These are phyloP conservation scores for Lepidochrysops patricia DNA, from an alignment of 2,888 invertebrate genomes.

Conservation along the genomic window DNA sequence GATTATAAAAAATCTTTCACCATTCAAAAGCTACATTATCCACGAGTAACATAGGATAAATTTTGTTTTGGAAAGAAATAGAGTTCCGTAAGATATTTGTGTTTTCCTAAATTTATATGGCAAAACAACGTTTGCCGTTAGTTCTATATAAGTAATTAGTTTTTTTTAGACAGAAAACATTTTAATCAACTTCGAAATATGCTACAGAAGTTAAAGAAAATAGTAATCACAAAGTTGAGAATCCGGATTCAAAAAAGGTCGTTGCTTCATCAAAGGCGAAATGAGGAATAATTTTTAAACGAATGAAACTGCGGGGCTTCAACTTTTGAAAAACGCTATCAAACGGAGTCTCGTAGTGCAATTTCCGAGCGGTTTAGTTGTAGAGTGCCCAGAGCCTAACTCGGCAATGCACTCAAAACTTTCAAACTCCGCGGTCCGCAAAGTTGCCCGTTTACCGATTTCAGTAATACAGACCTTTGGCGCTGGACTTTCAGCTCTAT, in stretches of 20 bases:
- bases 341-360: slow-evolving; percentile 28
- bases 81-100: too few species aligned
- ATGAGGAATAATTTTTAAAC: slow-evolving; percentile 16
- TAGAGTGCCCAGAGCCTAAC: slow-evolving; percentile 24
- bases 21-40: too few species aligned
- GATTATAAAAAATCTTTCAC: too few species aligned
- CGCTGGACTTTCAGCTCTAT: slow-evolving; percentile 22
- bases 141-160: too few species aligned
- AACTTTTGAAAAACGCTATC: slow-evolving; percentile 26
- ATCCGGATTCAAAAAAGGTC: neutral
- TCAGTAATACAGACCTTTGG: slow-evolving; percentile 25
- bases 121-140: too few species aligned
- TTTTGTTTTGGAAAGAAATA: too few species aligned
- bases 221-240: neutral
- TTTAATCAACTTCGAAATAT: neutral
- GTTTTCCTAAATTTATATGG: too few species aligned
- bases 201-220: neutral
- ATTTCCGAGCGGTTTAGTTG: slow-evolving; percentile 31
- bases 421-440: slow-evolving; percentile 25
- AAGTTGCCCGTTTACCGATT: slow-evolving; percentile 23
- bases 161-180: too few species aligned
- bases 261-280: slow-evolving; percentile 13
- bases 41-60: too few species aligned
- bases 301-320: slow-evolving; percentile 17
- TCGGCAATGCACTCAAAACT: slow-evolving; percentile 30